These are phyloP conservation scores for Andrena fulva DNA, from an alignment of 2,888 invertebrate genomes.

Conservation along the genomic window DNA sequence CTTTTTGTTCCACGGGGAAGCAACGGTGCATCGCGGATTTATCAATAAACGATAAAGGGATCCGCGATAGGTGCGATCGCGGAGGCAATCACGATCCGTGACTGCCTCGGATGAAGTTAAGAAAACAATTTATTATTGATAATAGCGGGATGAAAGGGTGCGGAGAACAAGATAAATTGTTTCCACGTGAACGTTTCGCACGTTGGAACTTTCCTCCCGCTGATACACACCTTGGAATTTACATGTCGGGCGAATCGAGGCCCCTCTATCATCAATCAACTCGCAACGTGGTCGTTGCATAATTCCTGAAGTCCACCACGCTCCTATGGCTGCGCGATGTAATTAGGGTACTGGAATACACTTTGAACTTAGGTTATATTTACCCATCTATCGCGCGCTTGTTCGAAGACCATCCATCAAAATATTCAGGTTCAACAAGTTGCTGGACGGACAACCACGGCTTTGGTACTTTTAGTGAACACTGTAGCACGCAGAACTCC, in stretches of 20 bases:
- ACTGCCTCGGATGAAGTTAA: constrained; percentile 26
- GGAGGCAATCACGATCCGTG: constrained; percentile 41
- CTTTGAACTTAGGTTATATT: constrained; percentile 29
- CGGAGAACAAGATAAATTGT: constrained; percentile 52
- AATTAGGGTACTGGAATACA: constrained; percentile 28
- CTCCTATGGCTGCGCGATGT: not conserved
- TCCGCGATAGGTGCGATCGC: constrained; percentile 43
- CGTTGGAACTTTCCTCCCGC: constrained; percentile 14
- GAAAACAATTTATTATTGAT: constrained; percentile 60
- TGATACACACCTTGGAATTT: not conserved
- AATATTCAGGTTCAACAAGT: constrained; percentile 34
- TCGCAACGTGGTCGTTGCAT: constrained; percentile 12
- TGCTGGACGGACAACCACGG: not conserved
- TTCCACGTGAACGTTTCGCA: constrained; percentile 27
- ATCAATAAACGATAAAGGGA: constrained; percentile 51
- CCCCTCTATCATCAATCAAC: constrained; percentile 44
- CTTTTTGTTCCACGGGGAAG: constrained; percentile 11
- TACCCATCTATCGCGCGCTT: constrained; percentile 23
- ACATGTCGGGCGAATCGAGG: constrained; percentile 17
- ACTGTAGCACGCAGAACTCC: not conserved
- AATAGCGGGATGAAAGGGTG: constrained; percentile 18
- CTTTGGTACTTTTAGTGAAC: constrained; percentile 12
- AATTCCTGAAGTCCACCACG: constrained; percentile 9
- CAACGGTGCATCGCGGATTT: constrained; percentile 41
- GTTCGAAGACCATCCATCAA: constrained; percentile 43